Percentiles rank a stretch among this genome's conserved stretches.
Conservation (phyloP, 2,113 vertebrate species). For the Rallus limicola region DNA sequence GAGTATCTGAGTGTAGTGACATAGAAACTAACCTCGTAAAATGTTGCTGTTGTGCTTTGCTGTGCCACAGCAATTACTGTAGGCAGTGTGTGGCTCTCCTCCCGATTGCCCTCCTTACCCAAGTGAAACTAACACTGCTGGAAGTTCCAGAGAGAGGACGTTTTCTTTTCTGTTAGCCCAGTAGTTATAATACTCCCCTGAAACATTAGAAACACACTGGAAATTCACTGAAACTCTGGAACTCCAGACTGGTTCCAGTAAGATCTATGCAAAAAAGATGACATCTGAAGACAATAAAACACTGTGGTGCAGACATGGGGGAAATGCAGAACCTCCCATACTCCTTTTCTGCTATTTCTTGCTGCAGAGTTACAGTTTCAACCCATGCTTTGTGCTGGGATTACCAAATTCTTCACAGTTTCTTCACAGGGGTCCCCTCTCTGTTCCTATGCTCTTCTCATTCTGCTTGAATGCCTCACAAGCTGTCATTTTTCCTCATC, state of each 20-base stretch:
- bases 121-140: background rate
- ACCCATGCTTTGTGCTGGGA: background rate
- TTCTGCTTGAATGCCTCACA: background rate
- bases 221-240: background rate
- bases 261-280: background rate
- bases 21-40: slow-evolving; percentile 21
- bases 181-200: background rate
- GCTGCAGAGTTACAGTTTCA: background rate
- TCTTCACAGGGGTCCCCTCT: background rate
- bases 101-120: background rate
- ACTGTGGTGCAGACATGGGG: background rate
- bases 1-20: background rate
- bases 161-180: background rate
- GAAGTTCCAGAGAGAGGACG: background rate
- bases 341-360: background rate
- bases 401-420: background rate
- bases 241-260: background rate
- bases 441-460: background rate
- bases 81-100: background rate
- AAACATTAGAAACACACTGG: background rate
- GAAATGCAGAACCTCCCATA: background rate
- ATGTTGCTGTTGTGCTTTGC: background rate
- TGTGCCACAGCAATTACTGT: background rate
- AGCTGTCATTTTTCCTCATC: background rate
- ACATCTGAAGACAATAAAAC: background rate